Conservation (phyloP, 2,888 invertebrate species). For the Eurytoma adleriae region DNA sequence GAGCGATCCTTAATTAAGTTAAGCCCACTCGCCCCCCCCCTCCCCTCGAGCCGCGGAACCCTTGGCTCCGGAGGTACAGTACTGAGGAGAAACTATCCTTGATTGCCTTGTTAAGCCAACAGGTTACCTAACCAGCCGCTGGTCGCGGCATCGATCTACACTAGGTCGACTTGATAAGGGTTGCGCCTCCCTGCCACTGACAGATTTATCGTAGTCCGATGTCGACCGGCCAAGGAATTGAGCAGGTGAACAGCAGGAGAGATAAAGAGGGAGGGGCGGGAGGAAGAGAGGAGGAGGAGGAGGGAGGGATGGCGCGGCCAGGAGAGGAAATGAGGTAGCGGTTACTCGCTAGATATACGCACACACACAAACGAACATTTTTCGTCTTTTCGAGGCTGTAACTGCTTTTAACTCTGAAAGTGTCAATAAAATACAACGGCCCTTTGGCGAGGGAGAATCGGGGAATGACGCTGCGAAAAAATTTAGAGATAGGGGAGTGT, state of each 20-base stretch:
- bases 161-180: conserved; percentile 68
- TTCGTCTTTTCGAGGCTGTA: neutral
- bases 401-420: conserved; percentile 42
- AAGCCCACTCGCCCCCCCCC: conserved; percentile 61
- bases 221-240: conserved; percentile 30
- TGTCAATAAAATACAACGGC: conserved; percentile 49
- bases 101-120: conserved; percentile 74
- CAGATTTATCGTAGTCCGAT: conserved; percentile 66
- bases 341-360: no score
- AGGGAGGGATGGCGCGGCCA: no score
- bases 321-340: no score
- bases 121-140: conserved; percentile 67
- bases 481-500: conserved; percentile 3
- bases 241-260: conserved; percentile 12
- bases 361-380: neutral
- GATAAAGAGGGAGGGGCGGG: conserved; percentile 1
- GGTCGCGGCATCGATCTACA: conserved; percentile 49
- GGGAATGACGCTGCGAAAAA: conserved; percentile 46
- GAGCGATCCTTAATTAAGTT: conserved; percentile 75
- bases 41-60: neutral
- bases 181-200: conserved; percentile 61
- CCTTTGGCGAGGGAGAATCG: neutral
- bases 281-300: no score
- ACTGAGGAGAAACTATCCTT: conserved; percentile 71
- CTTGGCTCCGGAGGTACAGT: conserved; percentile 60